Percentiles rank a stretch among this genome's conserved stretches.
phyloP scores from a whole-genome alignment of 2,113 vertebrate species.

The Pongo pygmaeus region DNA sequence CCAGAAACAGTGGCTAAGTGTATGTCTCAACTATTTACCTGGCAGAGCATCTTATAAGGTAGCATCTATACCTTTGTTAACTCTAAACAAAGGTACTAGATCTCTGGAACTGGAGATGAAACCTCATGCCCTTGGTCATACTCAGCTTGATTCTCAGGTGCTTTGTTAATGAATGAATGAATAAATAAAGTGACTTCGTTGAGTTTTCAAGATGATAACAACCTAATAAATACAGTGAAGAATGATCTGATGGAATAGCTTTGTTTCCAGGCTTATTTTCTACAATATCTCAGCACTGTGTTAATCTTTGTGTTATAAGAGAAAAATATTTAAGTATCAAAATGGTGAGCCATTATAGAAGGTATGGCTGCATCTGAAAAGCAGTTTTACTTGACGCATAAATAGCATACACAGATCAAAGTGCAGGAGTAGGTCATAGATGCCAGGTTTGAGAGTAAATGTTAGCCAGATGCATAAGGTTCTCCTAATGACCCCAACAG shows the following conservation, averaged over 20 bases:
- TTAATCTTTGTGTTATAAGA: conserved; percentile 48
- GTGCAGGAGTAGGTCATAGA: background rate
- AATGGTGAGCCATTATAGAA: background rate
- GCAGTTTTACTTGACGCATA: background rate
- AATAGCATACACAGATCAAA: background rate
- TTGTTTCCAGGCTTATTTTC: conserved; percentile 65
- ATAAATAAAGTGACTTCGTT: conserved; percentile 46
- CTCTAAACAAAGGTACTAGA: background rate
- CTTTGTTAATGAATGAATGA: background rate
- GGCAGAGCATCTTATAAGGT: background rate
- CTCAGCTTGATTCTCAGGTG: background rate
- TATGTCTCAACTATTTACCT: background rate
- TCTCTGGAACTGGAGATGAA: background rate
- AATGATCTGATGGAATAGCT: conserved; percentile 26
- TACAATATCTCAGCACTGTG: background rate
- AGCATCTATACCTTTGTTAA: background rate
- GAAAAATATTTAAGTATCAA: conserved; percentile 28
- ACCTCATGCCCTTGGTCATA: background rate
- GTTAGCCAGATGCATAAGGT: background rate
- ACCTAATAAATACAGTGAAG: background rate
- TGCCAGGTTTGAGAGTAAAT: background rate
- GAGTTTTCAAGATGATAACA: conserved; percentile 68
- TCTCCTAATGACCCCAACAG: background rate
- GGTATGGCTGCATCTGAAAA: background rate
- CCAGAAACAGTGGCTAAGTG: background rate